phyloP scores from a whole-genome alignment of 2,888 invertebrate genomes.

The Sympetrum striolatum region DNA sequence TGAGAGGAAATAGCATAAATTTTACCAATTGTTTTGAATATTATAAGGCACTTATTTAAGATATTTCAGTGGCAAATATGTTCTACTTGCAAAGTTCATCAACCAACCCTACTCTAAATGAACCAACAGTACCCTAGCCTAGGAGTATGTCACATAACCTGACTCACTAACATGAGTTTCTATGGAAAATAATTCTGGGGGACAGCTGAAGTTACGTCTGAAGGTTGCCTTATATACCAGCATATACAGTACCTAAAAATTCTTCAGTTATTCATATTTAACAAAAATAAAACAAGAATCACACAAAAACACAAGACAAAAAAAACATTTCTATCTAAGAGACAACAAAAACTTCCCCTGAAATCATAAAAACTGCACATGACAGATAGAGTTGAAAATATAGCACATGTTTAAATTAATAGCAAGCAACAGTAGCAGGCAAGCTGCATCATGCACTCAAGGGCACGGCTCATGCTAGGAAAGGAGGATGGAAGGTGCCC shows the following conservation, averaged over 20 bases:
- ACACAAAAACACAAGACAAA: background rate
- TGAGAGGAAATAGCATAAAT: too few relatives aligned
- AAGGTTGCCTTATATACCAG: too few relatives aligned
- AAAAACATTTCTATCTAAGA: background rate
- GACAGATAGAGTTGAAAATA: background rate
- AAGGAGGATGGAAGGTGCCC: conserved; percentile 10
- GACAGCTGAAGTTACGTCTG: too few relatives aligned
- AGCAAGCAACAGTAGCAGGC: background rate
- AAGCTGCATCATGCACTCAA: conserved; percentile 27
- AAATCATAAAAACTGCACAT: background rate
- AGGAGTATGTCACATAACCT: too few relatives aligned
- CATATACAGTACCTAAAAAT: background rate
- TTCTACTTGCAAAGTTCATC: too few relatives aligned
- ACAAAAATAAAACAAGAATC: background rate
- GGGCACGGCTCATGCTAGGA: conserved; percentile 39
- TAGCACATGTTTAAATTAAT: background rate
- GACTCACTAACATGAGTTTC: too few relatives aligned
- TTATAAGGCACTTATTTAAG: too few relatives aligned
- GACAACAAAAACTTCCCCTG: background rate
- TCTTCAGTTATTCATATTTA: background rate
- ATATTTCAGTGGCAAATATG: too few relatives aligned
- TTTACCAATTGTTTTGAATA: too few relatives aligned
- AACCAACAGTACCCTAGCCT: too few relatives aligned
- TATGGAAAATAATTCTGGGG: too few relatives aligned
- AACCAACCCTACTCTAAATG: too few relatives aligned